Evolutionary conservation across 2,888 invertebrate genomes (phyloP).

Genomic region (Plebejus melissa): DNA sequence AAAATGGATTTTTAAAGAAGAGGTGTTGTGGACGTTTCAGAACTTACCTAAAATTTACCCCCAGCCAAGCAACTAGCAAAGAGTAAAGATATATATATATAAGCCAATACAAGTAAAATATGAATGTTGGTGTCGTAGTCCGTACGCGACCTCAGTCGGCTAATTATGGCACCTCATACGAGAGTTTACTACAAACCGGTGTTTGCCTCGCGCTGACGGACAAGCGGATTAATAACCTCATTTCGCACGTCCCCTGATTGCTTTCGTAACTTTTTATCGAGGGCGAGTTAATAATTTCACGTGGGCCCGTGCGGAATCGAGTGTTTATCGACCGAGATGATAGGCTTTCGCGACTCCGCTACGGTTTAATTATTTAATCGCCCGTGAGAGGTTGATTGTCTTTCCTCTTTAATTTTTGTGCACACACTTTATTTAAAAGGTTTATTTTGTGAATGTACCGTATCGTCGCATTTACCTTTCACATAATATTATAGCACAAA

Average conservation of each 20-base stretch:
- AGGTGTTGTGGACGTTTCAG: background rate
- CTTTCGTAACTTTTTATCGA: conserved; percentile 26
- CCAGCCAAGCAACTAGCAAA: background rate
- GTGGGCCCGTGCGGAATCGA: background rate
- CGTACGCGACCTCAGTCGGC: background rate
- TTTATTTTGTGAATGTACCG: background rate
- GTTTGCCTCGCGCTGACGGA: conserved; percentile 28
- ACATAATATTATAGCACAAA: background rate
- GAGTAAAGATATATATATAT: no score
- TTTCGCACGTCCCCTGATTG: conserved; percentile 27
- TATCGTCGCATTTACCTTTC: background rate
- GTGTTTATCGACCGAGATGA: conserved; percentile 2
- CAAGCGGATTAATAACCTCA: conserved; percentile 27
- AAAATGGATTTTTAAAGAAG: background rate
- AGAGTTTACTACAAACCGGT: conserved; percentile 21
- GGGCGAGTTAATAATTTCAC: conserved; percentile 16
- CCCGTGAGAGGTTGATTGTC: background rate
- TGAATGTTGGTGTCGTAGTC: background rate
- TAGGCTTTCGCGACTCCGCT: background rate
- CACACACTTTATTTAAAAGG: background rate
- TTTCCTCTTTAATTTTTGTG: background rate
- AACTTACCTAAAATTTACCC: background rate
- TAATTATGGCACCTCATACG: conserved; percentile 12
- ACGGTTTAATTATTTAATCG: conserved; percentile 18
- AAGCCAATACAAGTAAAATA: background rate